These are phyloP conservation scores for Anhinga anhinga DNA, from an alignment of 2,113 vertebrate genomes.

Conservation along the genomic window DNA sequence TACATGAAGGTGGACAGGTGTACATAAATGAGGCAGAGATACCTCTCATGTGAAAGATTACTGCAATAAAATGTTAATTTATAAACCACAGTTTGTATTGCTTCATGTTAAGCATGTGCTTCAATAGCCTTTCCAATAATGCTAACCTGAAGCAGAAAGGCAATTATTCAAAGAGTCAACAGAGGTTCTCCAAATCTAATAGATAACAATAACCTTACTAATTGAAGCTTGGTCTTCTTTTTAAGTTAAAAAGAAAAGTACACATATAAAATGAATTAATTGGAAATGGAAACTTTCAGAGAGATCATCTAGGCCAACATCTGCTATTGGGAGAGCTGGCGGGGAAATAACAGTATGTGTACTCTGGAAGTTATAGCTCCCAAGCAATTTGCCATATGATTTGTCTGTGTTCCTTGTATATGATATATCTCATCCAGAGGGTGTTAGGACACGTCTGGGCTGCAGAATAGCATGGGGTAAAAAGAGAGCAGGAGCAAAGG, in stretches of 20 bases:
- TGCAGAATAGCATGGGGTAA: not conserved
- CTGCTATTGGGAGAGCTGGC: accelerated
- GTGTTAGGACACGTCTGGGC: not conserved
- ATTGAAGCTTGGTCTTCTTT: not conserved
- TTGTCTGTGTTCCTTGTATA: not conserved
- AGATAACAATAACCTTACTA: not conserved
- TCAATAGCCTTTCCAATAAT: not conserved
- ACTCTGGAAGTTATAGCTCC: not conserved
- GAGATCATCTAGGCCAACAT: not conserved
- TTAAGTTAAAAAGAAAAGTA: not conserved
- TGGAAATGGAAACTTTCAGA: not conserved
- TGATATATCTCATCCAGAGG: not conserved
- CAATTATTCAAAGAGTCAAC: not conserved
- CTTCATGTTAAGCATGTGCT: not conserved
- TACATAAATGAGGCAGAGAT: not conserved
- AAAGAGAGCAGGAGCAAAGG: not conserved
- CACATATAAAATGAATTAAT: not conserved
- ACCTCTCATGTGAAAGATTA: not conserved
- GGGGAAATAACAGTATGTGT: not conserved
- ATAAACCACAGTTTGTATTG: not conserved
- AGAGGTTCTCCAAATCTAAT: not conserved
- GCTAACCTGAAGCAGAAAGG: not conserved
- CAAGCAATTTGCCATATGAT: not conserved
- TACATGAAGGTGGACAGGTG: constrained; percentile 1
- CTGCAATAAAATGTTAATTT: constrained; percentile 35